These are phyloP conservation scores for Pachliopta kotzebuea DNA, from an alignment of 2,888 invertebrate species.

Conservation along the genomic window DNA sequence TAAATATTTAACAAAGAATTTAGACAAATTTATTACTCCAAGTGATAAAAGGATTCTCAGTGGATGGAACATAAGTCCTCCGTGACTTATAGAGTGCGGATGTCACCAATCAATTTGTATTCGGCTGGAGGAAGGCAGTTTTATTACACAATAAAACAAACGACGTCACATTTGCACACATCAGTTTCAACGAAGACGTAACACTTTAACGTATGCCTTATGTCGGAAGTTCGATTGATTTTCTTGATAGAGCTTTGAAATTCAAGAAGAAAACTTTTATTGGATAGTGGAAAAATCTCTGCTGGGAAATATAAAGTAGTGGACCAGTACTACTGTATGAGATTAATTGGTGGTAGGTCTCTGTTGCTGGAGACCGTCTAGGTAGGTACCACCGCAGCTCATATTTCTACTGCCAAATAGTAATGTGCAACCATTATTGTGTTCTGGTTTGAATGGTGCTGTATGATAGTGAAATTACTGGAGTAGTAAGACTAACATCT, in stretches of 20 bases:
- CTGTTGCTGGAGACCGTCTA: no score
- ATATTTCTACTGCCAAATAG: no score
- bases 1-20: not conserved
- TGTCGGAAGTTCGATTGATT: not conserved
- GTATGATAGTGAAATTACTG: no score
- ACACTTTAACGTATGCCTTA: not conserved
- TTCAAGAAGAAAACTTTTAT: no score
- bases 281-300: no score
- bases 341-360: no score
- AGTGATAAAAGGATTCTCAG: not conserved
- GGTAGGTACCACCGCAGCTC: no score
- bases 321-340: no score
- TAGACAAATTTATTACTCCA: not conserved
- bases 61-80: not conserved
- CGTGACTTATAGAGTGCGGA: slow-evolving; percentile 10
- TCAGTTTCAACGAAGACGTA: slow-evolving; percentile 16
- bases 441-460: no score
- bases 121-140: slow-evolving; percentile 4
- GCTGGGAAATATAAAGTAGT: no score
- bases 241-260: not conserved
- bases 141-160: slow-evolving; percentile 19
- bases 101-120: slow-evolving; percentile 20
- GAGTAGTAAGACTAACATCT: no score
- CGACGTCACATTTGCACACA: slow-evolving; percentile 11
- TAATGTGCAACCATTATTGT: no score